A percentile compares a stretch with the other conserved stretches of the same genome.
phyloP scores from a whole-genome alignment of 2,888 invertebrate species.

The Steromphala cineraria region DNA sequence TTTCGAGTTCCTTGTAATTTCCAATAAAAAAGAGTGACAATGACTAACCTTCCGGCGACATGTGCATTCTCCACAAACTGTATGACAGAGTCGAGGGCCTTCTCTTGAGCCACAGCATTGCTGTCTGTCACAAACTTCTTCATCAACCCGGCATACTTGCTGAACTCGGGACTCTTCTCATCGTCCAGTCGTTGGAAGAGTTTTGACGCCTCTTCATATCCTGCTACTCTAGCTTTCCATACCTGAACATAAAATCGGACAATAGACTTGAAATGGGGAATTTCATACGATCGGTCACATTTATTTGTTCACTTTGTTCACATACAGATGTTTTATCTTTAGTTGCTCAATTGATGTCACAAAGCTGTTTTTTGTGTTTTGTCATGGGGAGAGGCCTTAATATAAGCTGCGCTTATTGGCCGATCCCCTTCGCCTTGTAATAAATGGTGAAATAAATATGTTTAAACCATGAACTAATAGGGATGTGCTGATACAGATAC shows the following conservation, averaged over 20 bases:
- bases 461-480: no score
- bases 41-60: slow-evolving; percentile 79
- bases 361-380: no score
- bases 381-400: no score
- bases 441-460: no score
- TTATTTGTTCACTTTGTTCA: no score
- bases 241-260: slow-evolving; percentile 77
- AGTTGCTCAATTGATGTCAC: no score
- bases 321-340: no score
- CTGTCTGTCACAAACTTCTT: slow-evolving; percentile 96
- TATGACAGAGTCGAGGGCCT: slow-evolving; percentile 92
- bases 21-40: no score
- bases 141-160: slow-evolving; percentile 90
- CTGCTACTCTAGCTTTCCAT: slow-evolving; percentile 96
- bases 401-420: no score
- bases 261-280: neutral
- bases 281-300: neutral
- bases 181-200: slow-evolving; percentile 87
- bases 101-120: slow-evolving; percentile 96
- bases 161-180: slow-evolving; percentile 95
- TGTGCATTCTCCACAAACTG: slow-evolving; percentile 92
- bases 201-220: slow-evolving; percentile 94
- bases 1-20: no score
- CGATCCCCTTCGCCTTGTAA: no score
- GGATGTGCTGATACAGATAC: no score